Evolutionary conservation across 2,888 invertebrate species (phyloP), one percentile per base, ranked within the genome.

Genomic region (Poecilobothrus nobilitatus): DNA sequence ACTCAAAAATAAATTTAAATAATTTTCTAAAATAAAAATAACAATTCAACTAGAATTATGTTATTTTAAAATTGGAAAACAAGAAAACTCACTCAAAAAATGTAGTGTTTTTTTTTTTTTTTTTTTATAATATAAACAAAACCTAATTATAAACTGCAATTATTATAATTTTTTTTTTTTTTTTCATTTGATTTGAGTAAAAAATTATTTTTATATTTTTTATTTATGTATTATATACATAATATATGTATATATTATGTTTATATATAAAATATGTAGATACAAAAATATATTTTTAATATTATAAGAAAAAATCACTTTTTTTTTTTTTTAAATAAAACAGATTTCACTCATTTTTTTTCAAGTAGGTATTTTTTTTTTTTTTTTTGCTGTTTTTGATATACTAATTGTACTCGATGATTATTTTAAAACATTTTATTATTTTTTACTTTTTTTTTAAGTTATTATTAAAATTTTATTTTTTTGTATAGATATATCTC

Each of bases 131-230:
- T 53, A n/a, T 53, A 53, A 53, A 53, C 53, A 53, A 53, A 53
- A 53, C 53, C 53, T 53, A 53, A 53, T 53, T 18, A 53, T 53
- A 53, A 53, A 53, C 53, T 53, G 53, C 53, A 53, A 53, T 53
- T 53, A 18, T 53, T 18, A 53, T 18, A 53, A 3, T 12, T 41
- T 41, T 12, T 41, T 12, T 41, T 27, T 41, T 37, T 37, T 5
- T 37, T 37, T 37, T 37, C 37, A 10, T 37, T 37, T n/a, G n/a
- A n/a, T n/a, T 37, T 37, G 37, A 37, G 12, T 37, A 37, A 4
- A 37, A 27, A 37, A 8, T 37, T 37, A 37, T 10, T 18, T 53
- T 53, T 53, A 53, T 15, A 53, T 18, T 53, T 53, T 53, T 6
- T 53, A 53, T 53, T 37, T 53, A 53, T 53, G 6, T 53, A 15